These are phyloP conservation scores for Peucedramus taeniatus DNA, from an alignment of 2,113 vertebrate genomes.

Conservation along the genomic window DNA sequence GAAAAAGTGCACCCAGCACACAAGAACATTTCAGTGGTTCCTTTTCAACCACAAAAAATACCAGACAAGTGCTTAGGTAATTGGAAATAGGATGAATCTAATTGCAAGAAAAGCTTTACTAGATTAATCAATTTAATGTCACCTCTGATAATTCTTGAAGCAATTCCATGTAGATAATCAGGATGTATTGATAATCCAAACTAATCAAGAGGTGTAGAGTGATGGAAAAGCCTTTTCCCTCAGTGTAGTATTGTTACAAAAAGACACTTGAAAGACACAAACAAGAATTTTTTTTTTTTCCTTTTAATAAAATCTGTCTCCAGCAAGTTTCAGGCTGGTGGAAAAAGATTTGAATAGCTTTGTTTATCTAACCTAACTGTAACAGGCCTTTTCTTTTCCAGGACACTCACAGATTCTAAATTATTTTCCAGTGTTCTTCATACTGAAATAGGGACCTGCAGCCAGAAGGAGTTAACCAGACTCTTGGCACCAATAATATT, in stretches of 20 bases:
- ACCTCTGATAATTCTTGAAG: slow-evolving; percentile 54
- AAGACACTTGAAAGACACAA: not conserved
- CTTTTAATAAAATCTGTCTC: not conserved
- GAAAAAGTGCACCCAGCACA: not conserved
- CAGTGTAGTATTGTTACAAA: not conserved
- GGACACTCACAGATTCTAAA: not conserved
- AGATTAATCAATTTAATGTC: slow-evolving; percentile 59
- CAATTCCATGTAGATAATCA: slow-evolving; percentile 48
- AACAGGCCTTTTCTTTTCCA: not conserved
- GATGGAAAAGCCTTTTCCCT: not conserved
- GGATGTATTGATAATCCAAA: slow-evolving; percentile 54
- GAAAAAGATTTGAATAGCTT: not conserved
- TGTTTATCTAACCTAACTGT: not conserved
- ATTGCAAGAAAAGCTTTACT: slow-evolving; percentile 55
- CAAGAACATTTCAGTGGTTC: not conserved
- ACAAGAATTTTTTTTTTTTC: not conserved
- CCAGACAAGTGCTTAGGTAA: not conserved
- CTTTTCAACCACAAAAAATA: not conserved
- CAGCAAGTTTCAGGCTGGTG: not conserved
- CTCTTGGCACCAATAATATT: not conserved
- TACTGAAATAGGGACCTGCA: not conserved
- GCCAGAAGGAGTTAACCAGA: not conserved
- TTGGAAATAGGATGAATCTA: slow-evolving; percentile 37
- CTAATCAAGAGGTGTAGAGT: slow-evolving; percentile 22
- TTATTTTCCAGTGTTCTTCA: not conserved